Percentiles rank a stretch among this genome's conserved stretches.
Conservation (phyloP, 2,113 vertebrate genomes). For the Telmatochromis sp. region DNA sequence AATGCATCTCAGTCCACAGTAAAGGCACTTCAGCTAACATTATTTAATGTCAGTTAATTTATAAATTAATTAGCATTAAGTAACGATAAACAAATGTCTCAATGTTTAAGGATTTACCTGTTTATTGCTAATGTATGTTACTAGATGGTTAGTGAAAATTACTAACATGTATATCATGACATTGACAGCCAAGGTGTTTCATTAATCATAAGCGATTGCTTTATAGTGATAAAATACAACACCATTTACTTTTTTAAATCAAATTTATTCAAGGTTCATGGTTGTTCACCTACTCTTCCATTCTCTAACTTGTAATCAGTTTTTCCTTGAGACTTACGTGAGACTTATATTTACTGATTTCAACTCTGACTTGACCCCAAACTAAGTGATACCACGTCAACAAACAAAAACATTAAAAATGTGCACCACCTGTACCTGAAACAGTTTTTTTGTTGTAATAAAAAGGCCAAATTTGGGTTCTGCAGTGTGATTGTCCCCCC, state of each 20-base stretch:
- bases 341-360: neutral
- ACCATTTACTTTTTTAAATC: neutral
- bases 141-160: neutral
- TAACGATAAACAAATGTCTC: neutral
- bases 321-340: neutral
- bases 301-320: accelerated
- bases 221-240: neutral
- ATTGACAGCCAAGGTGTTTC: neutral
- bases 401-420: neutral
- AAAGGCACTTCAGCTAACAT: neutral
- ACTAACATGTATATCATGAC: neutral
- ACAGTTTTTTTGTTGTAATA: neutral
- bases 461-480: neutral
- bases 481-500: neutral
- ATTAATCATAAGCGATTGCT: accelerated
- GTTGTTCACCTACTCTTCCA: neutral
- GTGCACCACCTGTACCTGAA: accelerated
- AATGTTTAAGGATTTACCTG: neutral
- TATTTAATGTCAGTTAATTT: neutral
- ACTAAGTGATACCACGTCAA: neutral
- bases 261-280: neutral
- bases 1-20: neutral
- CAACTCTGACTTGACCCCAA: neutral
- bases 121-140: neutral
- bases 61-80: neutral